phyloP scores from a whole-genome alignment of 2,797 vertebrate genomes.

The Cheirogaleus major region DNA sequence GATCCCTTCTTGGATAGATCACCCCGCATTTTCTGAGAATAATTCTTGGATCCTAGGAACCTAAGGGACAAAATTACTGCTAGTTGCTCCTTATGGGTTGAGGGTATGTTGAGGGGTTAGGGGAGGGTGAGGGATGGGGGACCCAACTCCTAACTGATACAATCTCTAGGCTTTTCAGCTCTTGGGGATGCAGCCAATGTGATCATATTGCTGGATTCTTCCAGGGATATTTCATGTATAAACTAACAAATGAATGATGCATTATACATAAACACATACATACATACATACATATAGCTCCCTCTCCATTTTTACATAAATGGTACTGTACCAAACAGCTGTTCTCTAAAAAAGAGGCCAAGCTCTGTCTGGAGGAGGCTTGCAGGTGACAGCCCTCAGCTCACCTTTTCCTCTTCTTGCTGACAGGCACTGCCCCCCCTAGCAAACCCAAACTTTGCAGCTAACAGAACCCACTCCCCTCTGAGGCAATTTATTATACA shows the following conservation, averaged over 20 bases:
- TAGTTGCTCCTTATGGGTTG: not conserved
- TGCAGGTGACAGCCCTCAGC: not conserved
- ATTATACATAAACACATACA: not conserved
- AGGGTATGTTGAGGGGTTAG: not conserved
- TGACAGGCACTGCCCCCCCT: accelerated
- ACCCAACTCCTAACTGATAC: not conserved
- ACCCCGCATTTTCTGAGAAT: not conserved
- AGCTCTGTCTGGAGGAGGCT: not conserved
- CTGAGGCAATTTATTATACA: not conserved
- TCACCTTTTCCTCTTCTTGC: not conserved
- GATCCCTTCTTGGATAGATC: not conserved
- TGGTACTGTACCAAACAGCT: not conserved
- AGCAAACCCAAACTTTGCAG: not conserved
- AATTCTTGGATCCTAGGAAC: not conserved
- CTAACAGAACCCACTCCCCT: not conserved
- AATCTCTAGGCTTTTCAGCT: not conserved
- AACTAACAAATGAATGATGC: not conserved
- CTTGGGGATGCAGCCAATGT: not conserved
- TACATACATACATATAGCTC: no score
- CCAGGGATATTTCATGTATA: not conserved
- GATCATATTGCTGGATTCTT: not conserved
- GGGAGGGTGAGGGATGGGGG: not conserved
- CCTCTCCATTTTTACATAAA: not conserved
- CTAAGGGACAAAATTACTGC: not conserved
- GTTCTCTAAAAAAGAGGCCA: not conserved